phyloP scores from a whole-genome alignment of 2,888 invertebrate genomes.

The Serrognathus titanus region DNA sequence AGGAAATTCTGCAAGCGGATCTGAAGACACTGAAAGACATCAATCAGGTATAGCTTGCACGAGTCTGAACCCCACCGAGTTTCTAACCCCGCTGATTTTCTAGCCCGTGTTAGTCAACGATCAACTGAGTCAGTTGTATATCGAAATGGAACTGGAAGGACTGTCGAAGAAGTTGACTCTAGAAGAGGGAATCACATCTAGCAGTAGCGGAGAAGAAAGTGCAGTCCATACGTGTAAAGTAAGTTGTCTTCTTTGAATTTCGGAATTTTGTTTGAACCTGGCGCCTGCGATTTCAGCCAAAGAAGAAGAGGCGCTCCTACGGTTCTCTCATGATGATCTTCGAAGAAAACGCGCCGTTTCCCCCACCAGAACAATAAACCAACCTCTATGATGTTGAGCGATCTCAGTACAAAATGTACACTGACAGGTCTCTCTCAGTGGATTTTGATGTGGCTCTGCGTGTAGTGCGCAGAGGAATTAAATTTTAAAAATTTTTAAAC shows the following conservation, averaged over 20 bases:
- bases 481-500: too few species aligned
- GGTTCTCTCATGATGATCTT: slow-evolving; percentile 64
- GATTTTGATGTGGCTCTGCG: too few species aligned
- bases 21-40: slow-evolving; percentile 54
- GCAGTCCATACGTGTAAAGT: slow-evolving; percentile 30
- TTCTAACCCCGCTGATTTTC: slow-evolving; percentile 18
- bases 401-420: too few species aligned
- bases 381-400: not conserved
- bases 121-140: slow-evolving; percentile 66
- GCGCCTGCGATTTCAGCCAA: slow-evolving; percentile 45
- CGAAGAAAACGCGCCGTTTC: slow-evolving; percentile 69
- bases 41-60: slow-evolving; percentile 51
- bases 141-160: slow-evolving; percentile 66
- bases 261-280: too few species aligned
- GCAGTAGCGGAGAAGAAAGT: slow-evolving; percentile 43
- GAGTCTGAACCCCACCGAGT: not conserved
- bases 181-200: slow-evolving; percentile 61
- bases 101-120: slow-evolving; percentile 69
- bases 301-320: slow-evolving; percentile 51
- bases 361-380: slow-evolving; percentile 45
- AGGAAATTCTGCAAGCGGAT: slow-evolving; percentile 63
- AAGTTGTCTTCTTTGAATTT: slow-evolving; percentile 19
- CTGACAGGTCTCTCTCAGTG: too few species aligned
- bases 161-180: slow-evolving; percentile 57
- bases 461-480: too few species aligned